phyloP scores from a whole-genome alignment of 2,113 vertebrate genomes.

The Emberiza fucata region DNA sequence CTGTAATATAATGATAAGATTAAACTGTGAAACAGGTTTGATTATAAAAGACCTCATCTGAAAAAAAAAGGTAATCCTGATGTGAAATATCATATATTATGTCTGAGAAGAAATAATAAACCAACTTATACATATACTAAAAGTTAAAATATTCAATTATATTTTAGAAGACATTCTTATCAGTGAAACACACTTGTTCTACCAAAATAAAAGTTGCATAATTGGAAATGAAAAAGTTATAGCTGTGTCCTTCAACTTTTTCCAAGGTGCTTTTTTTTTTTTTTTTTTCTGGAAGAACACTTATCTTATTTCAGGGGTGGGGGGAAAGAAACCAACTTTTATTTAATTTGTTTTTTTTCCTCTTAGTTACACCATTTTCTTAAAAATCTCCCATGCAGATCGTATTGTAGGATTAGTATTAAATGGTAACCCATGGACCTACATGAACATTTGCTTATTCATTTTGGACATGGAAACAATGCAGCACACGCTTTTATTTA shows the following conservation, averaged over 20 bases:
- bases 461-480: neutral
- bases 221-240: conserved; percentile 46
- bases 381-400: neutral
- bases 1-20: conserved; percentile 46
- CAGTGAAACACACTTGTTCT: conserved; percentile 51
- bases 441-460: neutral
- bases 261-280: neutral
- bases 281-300: neutral
- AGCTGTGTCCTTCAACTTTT: conserved; percentile 26
- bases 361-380: neutral
- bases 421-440: neutral
- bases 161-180: conserved; percentile 28
- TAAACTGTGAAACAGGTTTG: conserved; percentile 43
- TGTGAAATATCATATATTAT: conserved; percentile 1
- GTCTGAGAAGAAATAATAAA: conserved; percentile 25
- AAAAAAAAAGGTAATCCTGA: neutral
- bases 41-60: conserved; percentile 1
- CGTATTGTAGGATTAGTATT: neutral
- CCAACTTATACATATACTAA: conserved; percentile 6
- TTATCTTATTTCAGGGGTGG: neutral
- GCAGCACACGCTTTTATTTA: neutral
- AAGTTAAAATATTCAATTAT: conserved; percentile 46
- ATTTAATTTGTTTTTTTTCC: neutral
- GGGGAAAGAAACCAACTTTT: neutral
- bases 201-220: conserved; percentile 44